These are phyloP conservation scores for Trichonephila clavipes DNA, from an alignment of 1,140 invertebrate species.

Conservation along the genomic window DNA sequence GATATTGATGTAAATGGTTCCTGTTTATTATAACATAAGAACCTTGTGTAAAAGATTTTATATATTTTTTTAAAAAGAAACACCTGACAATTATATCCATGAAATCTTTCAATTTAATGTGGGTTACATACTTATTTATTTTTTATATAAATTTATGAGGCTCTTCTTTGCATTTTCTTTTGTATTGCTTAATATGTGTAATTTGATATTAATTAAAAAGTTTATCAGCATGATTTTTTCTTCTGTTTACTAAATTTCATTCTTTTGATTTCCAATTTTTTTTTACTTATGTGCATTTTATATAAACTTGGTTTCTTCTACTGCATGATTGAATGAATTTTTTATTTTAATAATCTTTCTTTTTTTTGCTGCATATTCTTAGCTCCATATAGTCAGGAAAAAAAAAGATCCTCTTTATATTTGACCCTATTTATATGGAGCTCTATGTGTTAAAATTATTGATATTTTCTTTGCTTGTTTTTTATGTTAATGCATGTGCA, in stretches of 20 bases:
- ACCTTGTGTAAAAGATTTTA: too few species aligned
- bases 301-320: neutral
- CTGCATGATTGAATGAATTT: neutral
- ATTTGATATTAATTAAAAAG: neutral
- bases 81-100: neutral
- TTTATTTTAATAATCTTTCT: neutral
- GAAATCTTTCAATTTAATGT: neutral
- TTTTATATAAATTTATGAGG: neutral
- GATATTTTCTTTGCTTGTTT: slow-evolving; percentile 28
- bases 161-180: slow-evolving; percentile 6
- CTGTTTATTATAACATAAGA: too few species aligned
- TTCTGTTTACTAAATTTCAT: neutral
- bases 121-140: neutral
- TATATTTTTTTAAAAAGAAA: too few species aligned
- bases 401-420: neutral
- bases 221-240: neutral
- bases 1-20: too few species aligned
- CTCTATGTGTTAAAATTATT: neutral
- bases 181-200: neutral
- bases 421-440: neutral
- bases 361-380: neutral
- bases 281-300: neutral
- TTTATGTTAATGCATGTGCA: slow-evolving; percentile 21
- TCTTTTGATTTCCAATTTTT: neutral
- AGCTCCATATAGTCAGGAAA: neutral